Evolutionary conservation across 2,888 invertebrate genomes (phyloP), one percentile per base, ranked within the genome.

Genomic region (Notodonta dromedarius): DNA sequence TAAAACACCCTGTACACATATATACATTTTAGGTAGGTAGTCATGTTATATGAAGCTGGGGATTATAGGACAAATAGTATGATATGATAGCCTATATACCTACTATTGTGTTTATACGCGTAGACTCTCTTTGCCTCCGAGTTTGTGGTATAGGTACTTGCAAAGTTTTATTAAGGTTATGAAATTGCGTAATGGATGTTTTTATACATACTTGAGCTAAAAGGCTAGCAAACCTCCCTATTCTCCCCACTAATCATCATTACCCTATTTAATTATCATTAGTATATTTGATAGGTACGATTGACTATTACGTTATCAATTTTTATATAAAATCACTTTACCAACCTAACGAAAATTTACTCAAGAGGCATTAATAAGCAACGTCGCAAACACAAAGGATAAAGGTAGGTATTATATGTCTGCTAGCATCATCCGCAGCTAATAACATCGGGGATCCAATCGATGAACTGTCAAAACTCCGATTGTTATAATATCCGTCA

Each of bases 401-500:
- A n/a, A n/a, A 12, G 52, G 8, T 53, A 40, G 5, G 6, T 55
- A 2, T 24, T 24, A n/a, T 40, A 55, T 12, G 39, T 12, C 55
- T 35, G 7, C 14, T 11, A 55, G 40, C 40, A 55, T 40, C 42
- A 53, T 54, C 16, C 14, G 24, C 14, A 56, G 61, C 44, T 7
- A 52, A 60, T 51, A 63, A 59, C 56, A 9, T 46, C 13, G 16
- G 11, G 42, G 62, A 76, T 73, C 68, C 59, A 68, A 76, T 80
- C 69, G 68, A 70, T 69, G 65, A 67, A 76, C 77, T 78, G 76
- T 77, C 80, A 78, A 75, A 82, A 77, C 74, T 75, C 76, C 72
- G 70, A 73, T 77, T 79, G 70, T 77, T 62, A 24, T 24, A 24
- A 24, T 24, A 83, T 83, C 75, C 75, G 79, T 86, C 85, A 84